Evolutionary conservation across 1,140 invertebrate species (phyloP).

Genomic region (Anastatus disparis): DNA sequence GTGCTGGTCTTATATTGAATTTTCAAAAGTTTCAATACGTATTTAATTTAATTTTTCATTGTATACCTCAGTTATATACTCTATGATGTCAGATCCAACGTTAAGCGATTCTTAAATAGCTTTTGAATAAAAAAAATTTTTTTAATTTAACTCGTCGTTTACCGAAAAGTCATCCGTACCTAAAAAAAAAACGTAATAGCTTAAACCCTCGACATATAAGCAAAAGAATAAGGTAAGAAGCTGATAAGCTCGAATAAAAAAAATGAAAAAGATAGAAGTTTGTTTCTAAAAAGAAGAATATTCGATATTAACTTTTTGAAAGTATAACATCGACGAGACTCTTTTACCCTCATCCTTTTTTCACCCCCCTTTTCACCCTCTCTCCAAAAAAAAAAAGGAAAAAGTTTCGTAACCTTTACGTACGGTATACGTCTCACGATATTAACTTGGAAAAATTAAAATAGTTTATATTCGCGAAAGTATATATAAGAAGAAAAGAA

Average conservation of each 20-base stretch:
- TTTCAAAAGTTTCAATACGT: no score
- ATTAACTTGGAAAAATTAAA: slow-evolving; percentile 32
- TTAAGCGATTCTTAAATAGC: no score
- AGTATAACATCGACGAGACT: slow-evolving; percentile 6
- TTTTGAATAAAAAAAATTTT: no score
- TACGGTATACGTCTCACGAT: neutral
- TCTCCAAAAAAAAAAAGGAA: neutral
- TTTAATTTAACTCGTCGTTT: no score
- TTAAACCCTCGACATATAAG: neutral
- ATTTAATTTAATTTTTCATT: no score
- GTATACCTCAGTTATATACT: no score
- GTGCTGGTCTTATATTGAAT: no score
- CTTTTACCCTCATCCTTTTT: no score
- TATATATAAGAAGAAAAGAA: neutral
- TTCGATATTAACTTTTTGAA: slow-evolving; percentile 33
- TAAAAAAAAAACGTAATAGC: neutral
- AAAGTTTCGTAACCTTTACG: slow-evolving; percentile 5
- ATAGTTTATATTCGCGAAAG: slow-evolving; percentile 19
- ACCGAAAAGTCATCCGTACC: slow-evolving; percentile 1
- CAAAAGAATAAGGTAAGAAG: neutral
- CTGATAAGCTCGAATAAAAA: slow-evolving; percentile 25
- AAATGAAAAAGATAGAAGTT: no score
- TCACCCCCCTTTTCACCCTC: no score
- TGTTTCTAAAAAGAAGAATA: slow-evolving; percentile 1
- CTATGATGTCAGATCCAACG: no score